Conservation (phyloP, 2,113 vertebrate species). For the Paradoxurus hermaphroditus region DNA sequence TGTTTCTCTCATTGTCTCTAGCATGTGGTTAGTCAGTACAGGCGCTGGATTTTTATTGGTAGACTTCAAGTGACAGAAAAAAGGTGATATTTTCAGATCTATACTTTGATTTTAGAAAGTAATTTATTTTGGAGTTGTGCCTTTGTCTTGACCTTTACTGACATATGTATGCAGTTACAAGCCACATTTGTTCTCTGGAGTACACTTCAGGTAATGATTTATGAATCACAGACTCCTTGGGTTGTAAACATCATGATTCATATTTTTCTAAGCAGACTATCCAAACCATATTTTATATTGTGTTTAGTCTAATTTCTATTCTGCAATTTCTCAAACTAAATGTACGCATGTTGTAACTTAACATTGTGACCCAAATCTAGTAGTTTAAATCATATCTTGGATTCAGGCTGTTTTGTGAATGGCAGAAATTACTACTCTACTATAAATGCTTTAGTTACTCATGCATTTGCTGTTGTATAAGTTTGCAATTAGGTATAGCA, state of each 20-base stretch:
- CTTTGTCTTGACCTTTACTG: slow-evolving; percentile 5
- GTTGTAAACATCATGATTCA: slow-evolving; percentile 43
- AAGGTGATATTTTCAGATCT: not conserved
- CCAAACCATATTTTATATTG: not conserved
- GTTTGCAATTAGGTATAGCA: not conserved
- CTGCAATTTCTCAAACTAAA: not conserved
- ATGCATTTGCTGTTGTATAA: not conserved
- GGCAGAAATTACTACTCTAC: not conserved
- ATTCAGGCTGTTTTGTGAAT: not conserved
- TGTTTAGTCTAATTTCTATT: not conserved
- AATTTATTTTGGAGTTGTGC: not conserved
- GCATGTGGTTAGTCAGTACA: not conserved
- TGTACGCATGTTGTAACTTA: not conserved
- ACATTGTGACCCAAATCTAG: not conserved
- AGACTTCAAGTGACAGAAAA: not conserved
- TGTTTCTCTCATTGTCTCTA: not conserved
- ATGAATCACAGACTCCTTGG: slow-evolving; percentile 32
- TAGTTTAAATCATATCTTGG: not conserved
- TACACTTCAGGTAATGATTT: slow-evolving; percentile 13
- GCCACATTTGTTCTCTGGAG: not conserved
- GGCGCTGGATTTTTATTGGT: not conserved
- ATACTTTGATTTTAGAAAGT: not conserved
- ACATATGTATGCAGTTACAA: not conserved
- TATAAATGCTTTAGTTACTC: not conserved
- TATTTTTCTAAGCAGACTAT: slow-evolving; percentile 1